Evolutionary conservation across 2,113 vertebrate genomes (phyloP), one percentile per base, ranked within the genome.

Genomic region (Menura novaehollandiae): DNA sequence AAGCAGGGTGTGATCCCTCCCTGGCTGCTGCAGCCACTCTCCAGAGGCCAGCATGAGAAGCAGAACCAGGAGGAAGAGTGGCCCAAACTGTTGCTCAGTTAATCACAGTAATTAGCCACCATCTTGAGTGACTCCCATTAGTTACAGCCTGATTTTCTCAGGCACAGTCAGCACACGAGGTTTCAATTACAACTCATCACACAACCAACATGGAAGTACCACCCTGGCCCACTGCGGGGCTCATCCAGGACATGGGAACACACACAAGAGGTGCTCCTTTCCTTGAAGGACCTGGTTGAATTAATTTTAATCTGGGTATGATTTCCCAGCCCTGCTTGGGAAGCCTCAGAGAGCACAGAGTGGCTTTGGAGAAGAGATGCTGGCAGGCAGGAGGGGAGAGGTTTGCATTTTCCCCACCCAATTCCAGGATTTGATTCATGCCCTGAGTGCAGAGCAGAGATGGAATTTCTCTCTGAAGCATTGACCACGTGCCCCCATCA

Each of bases 101-200:
- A 89, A 93, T 95, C 49, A 77, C 1, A 5, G 81, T 88, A 96
- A 96, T 96, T 95, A 96, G 53, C 78, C 43, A 76, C 75, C 13
- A 86, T 71, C 95, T 96, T 90, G 71, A 94, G 85, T 0, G 0
- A 47, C 46, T 94, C 75, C 77, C 23, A 9, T 88, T 90, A 53
- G 22, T 67, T 51, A 58, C 47, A 88, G 71, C 55, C 51, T 19
- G 43, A 74, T 88, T 91, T 90, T 77, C 52, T 39, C 88, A 44
- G 35, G 64, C 52, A 20, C 63, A 59, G 60, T 2, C 77, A 55
- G 62, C 37, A 16, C 32, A 15, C 3, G 3, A 51, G 46, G 21
- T 19, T 30, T 66, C 91, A 88, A 52, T 93, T 69, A 91, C 72
- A 89, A 35, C 62, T 64, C 81, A 73, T 56, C 66, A 75, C 0